Evolutionary conservation across 2,888 invertebrate species (phyloP).

Genomic region (Macroteleia sp.): DNA sequence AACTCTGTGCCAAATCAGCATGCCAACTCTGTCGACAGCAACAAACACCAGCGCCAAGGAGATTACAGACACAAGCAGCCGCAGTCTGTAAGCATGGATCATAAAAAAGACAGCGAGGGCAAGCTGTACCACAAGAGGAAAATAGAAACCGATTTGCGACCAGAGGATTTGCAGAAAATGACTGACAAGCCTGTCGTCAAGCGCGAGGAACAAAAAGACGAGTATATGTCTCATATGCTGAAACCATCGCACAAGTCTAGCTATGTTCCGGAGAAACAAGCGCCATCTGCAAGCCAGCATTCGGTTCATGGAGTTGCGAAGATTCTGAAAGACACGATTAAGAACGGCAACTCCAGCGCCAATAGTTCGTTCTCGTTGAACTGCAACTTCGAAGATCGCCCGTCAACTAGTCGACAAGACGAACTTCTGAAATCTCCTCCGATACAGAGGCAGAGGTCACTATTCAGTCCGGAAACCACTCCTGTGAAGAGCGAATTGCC

Average conservation of each 20-base stretch:
- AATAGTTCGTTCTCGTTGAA: conserved; percentile 66
- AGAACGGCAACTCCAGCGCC: conserved; percentile 60
- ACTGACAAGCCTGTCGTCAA: conserved; percentile 80
- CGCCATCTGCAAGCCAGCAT: conserved; percentile 63
- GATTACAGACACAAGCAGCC: conserved; percentile 74
- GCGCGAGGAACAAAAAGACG: conserved; percentile 74
- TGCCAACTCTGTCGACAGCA: conserved; percentile 61
- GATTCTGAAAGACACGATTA: conserved; percentile 68
- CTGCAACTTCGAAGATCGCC: conserved; percentile 77
- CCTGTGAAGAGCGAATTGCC: conserved; percentile 84
- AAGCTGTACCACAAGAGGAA: conserved; percentile 74
- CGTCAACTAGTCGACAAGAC: conserved; percentile 75
- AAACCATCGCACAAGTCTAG: conserved; percentile 77
- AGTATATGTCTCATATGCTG: conserved; percentile 74
- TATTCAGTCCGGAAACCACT: conserved; percentile 88
- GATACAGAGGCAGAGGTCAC: conserved; percentile 82
- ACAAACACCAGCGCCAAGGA: conserved; percentile 73
- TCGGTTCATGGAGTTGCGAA: conserved; percentile 71
- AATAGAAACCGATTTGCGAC: conserved; percentile 76
- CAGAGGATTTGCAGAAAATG: conserved; percentile 79
- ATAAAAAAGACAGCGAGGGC: conserved; percentile 72
- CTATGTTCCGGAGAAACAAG: conserved; percentile 67
- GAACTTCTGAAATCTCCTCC: conserved; percentile 67
- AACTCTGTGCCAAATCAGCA: conserved; percentile 24
- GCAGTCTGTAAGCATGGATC: conserved; percentile 56